A percentile compares a stretch with the other conserved stretches of the same genome.
Conservation (phyloP, 2,888 invertebrate species). For the Lepetodrilus schrolli region DNA sequence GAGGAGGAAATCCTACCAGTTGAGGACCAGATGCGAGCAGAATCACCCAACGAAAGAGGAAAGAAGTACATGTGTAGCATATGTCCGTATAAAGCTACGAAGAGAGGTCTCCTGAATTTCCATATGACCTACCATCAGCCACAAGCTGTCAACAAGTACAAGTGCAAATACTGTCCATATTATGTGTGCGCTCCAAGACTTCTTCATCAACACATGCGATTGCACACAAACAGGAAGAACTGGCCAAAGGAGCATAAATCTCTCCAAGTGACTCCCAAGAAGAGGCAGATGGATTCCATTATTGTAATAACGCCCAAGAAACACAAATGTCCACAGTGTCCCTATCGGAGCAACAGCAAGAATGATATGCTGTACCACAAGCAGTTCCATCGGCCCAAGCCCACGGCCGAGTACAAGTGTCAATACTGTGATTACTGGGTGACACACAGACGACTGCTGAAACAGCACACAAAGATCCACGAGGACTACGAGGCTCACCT, state of each 20-base stretch:
- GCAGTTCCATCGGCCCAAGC: constrained; percentile 85
- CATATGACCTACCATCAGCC: constrained; percentile 84
- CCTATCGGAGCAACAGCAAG: constrained; percentile 89
- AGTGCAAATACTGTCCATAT: constrained; percentile 88
- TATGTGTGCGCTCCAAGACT: constrained; percentile 79
- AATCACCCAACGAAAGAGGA: background rate
- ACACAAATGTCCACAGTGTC: constrained; percentile 87
- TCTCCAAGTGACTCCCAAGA: constrained; percentile 32
- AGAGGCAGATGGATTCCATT: constrained; percentile 36
- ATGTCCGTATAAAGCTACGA: constrained; percentile 81
- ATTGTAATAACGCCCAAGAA: constrained; percentile 76
- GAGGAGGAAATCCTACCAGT: background rate
- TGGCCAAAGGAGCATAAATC: constrained; percentile 37
- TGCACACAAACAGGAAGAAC: constrained; percentile 16
- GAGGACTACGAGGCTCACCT: constrained; percentile 55
- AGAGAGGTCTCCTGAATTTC: constrained; percentile 68
- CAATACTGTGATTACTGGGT: constrained; percentile 88
- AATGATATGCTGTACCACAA: constrained; percentile 91
- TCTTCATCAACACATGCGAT: constrained; percentile 80
- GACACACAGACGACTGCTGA: constrained; percentile 84
- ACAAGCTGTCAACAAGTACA: constrained; percentile 81
- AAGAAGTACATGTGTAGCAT: constrained; percentile 79
- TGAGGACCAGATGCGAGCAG: constrained; percentile 14
- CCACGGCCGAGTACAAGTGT: constrained; percentile 86
- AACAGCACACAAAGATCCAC: constrained; percentile 88